phyloP scores from a whole-genome alignment of 2,797 vertebrate species.

The Scarus forsteni region DNA sequence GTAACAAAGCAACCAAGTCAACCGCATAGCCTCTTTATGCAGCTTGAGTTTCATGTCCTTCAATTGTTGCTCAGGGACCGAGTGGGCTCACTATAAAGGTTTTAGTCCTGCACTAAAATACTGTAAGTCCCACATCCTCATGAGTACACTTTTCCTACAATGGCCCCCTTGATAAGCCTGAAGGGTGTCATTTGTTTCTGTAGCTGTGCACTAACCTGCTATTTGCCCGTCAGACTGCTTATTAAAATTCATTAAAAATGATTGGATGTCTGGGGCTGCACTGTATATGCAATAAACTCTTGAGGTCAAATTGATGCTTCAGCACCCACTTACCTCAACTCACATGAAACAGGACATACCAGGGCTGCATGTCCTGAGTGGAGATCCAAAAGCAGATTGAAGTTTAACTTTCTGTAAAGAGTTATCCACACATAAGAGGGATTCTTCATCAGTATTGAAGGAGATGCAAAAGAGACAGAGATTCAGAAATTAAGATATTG shows the following conservation, averaged over 20 bases:
- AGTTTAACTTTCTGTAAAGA: constrained; percentile 12
- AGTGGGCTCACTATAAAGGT: constrained; percentile 11
- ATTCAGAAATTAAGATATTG: constrained; percentile 32
- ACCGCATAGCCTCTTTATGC: constrained; percentile 57
- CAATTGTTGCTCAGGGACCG: constrained; percentile 68
- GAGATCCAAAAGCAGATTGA: constrained; percentile 20
- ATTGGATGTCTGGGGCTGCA: constrained; percentile 29
- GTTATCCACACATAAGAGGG: constrained; percentile 23
- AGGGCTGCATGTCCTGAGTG: constrained; percentile 3
- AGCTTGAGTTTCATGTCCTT: constrained; percentile 64
- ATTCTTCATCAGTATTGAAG: constrained; percentile 40
- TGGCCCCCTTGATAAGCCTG: constrained; percentile 39
- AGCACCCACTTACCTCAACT: constrained; percentile 27
- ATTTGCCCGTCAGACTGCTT: constrained; percentile 43
- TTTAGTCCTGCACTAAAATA: constrained; percentile 18
- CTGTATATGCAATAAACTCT: constrained; percentile 46
- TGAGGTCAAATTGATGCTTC: constrained; percentile 36
- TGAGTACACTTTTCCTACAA: constrained; percentile 25
- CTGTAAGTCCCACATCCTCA: constrained; percentile 3
- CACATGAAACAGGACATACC: constrained; percentile 52
- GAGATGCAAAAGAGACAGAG: constrained; percentile 54
- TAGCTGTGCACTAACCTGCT: constrained; percentile 28
- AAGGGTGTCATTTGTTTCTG: constrained; percentile 22
- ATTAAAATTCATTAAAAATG: constrained; percentile 64
- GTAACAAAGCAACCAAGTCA: constrained; percentile 68